A percentile compares a stretch with the other conserved stretches of the same genome.
phyloP scores from a whole-genome alignment of 1,140 invertebrate species.

The Drosophila kepulauana region DNA sequence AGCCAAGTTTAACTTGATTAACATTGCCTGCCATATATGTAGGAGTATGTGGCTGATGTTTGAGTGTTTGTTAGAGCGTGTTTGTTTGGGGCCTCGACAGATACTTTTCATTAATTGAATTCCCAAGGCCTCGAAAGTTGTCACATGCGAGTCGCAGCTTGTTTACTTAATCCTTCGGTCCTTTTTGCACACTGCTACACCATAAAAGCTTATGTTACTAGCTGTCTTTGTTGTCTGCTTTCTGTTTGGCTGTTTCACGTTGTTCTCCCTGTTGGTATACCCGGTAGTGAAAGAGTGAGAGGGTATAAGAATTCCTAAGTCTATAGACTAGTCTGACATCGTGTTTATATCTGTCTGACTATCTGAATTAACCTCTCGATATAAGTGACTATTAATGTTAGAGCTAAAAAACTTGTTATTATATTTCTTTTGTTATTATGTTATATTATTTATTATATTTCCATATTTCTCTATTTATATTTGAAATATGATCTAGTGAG shows the following conservation, averaged over 20 bases:
- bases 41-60: constrained; percentile 6
- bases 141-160: constrained; percentile 24
- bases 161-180: constrained; percentile 49
- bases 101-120: constrained; percentile 73
- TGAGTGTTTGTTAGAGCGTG: constrained; percentile 21
- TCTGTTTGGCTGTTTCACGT: constrained; percentile 10
- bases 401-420: too few relatives aligned
- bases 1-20: constrained; percentile 8
- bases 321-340: too few relatives aligned
- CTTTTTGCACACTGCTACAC: constrained; percentile 13
- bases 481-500: too few relatives aligned
- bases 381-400: too few relatives aligned
- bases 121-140: constrained; percentile 35
- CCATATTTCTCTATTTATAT: too few relatives aligned
- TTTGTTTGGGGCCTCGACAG: constrained; percentile 22
- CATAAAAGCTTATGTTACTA: constrained; percentile 71
- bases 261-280: constrained; percentile 1
- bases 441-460: too few relatives aligned
- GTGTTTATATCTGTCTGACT: not conserved
- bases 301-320: not conserved
- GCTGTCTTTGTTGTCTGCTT: not conserved
- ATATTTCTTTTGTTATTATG: too few relatives aligned
- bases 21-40: constrained; percentile 3
- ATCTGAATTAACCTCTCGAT: too few relatives aligned
- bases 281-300: rapidly evolving